A percentile compares a stretch with the other conserved stretches of the same genome.
phyloP scores from a whole-genome alignment of 2,113 vertebrate species.

The Arothron firmamentum region DNA sequence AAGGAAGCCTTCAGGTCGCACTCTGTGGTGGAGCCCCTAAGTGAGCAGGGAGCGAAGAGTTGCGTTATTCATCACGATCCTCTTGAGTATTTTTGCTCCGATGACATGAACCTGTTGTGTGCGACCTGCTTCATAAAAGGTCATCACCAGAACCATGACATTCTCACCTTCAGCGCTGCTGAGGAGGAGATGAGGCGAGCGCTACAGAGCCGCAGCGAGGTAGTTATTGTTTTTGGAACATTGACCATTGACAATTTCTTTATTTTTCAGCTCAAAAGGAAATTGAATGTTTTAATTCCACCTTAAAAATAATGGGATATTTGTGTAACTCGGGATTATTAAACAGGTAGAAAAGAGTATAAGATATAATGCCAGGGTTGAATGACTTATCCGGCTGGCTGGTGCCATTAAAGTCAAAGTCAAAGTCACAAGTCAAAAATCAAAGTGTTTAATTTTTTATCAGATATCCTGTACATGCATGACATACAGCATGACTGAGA shows the following conservation, averaged over 20 bases:
- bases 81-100: slow-evolving; percentile 72
- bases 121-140: slow-evolving; percentile 50
- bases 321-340: no score
- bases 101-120: slow-evolving; percentile 62
- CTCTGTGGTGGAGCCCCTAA: slow-evolving; percentile 47
- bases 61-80: slow-evolving; percentile 59
- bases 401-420: no score
- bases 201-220: slow-evolving; percentile 56
- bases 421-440: no score
- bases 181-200: slow-evolving; percentile 66
- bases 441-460: no score
- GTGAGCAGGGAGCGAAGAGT: background rate
- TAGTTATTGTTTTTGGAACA: slow-evolving; percentile 10
- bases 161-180: slow-evolving; percentile 62
- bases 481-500: no score
- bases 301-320: no score
- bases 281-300: no score
- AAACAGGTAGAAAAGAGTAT: no score
- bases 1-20: slow-evolving; percentile 59
- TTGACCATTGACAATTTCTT: background rate
- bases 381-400: no score
- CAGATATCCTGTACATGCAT: no score
- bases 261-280: background rate
- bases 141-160: slow-evolving; percentile 62
- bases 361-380: no score